Evolutionary conservation across 92 coral and sea anemone species (phyloP).

Genomic region (Epizoanthus scotinus): DNA sequence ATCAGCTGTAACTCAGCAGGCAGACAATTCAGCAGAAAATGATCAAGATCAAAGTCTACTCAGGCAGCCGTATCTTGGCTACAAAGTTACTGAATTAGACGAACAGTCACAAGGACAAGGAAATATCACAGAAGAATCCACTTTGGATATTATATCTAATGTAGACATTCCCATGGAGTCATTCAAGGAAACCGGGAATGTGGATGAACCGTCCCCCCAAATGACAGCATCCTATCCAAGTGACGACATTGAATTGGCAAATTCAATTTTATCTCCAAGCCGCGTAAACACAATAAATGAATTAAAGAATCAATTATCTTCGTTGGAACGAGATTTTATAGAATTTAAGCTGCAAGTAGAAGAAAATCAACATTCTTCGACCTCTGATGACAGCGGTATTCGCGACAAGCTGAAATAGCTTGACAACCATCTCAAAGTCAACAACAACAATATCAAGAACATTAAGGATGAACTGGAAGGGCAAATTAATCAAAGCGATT

Average conservation of each 20-base stretch:
- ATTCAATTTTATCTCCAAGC: conserved; percentile 12
- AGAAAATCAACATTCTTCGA: neutral
- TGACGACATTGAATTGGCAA: conserved; percentile 9
- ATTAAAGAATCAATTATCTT: conserved; percentile 14
- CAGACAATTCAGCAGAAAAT: too few species aligned
- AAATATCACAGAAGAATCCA: too few species aligned
- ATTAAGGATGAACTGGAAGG: neutral
- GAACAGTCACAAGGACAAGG: too few species aligned
- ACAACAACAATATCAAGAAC: neutral
- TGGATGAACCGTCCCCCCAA: neutral
- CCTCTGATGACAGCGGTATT: conserved; percentile 7
- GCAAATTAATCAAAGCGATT: neutral
- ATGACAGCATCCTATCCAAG: conserved; percentile 1
- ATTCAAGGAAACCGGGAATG: too few species aligned
- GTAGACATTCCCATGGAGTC: too few species aligned
- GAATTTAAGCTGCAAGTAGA: conserved; percentile 11
- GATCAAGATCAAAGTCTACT: too few species aligned
- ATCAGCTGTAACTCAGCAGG: neutral
- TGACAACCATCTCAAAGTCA: neutral
- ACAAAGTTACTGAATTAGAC: too few species aligned
- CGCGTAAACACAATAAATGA: conserved; percentile 12
- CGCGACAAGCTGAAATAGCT: conserved; percentile 15
- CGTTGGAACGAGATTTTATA: conserved; percentile 12
- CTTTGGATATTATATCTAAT: too few species aligned
- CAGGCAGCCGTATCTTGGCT: too few species aligned